These are phyloP conservation scores for Callitettix versicolor DNA, from an alignment of 1,140 invertebrate species.

Conservation along the genomic window DNA sequence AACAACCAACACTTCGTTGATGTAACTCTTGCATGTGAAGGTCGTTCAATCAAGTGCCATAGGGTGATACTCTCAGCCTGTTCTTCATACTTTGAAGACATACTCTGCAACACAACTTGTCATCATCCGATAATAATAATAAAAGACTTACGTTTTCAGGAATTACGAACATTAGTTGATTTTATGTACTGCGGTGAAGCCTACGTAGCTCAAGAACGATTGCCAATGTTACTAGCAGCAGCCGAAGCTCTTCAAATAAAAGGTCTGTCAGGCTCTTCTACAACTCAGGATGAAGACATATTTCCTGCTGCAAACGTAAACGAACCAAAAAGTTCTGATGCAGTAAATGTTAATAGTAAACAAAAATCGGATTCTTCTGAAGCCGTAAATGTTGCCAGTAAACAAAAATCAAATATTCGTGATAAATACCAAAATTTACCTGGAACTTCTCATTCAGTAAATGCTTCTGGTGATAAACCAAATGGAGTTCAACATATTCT, in stretches of 20 bases:
- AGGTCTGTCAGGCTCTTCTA: slow-evolving; percentile 18
- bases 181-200: slow-evolving; percentile 84
- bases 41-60: slow-evolving; percentile 76
- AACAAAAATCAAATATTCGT: too few relatives aligned
- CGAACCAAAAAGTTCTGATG: too few relatives aligned
- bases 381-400: too few relatives aligned
- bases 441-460: too few relatives aligned
- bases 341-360: too few relatives aligned
- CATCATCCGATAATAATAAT: slow-evolving; percentile 37
- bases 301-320: too few relatives aligned
- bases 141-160: slow-evolving; percentile 42
- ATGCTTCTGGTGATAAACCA: too few relatives aligned
- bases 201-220: slow-evolving; percentile 70
- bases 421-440: too few relatives aligned
- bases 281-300: too few relatives aligned
- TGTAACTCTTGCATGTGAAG: slow-evolving; percentile 80
- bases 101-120: slow-evolving; percentile 36
- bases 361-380: too few relatives aligned
- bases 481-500: too few relatives aligned
- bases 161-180: slow-evolving; percentile 71
- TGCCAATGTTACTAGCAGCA: slow-evolving; percentile 64
- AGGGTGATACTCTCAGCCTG: slow-evolving; percentile 49
- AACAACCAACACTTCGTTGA: slow-evolving; percentile 78
- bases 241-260: slow-evolving; percentile 70
- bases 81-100: slow-evolving; percentile 36